Base-by-base conservation (phyloP, 2,888 invertebrate genomes). In the Coleophora flavipennella region DNA sequence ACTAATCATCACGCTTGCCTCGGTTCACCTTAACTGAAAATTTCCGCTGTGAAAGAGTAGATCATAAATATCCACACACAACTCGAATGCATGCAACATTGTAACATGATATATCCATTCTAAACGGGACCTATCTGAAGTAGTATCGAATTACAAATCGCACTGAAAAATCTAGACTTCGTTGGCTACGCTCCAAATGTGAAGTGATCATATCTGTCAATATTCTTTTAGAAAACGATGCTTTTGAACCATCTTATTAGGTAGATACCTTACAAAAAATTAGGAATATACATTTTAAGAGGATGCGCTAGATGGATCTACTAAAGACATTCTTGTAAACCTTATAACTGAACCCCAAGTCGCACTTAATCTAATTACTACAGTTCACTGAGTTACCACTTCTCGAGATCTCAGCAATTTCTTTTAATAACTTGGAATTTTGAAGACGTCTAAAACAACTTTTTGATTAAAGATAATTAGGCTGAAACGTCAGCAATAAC, bases 161-260 rank as follows among this genome's bases (percentile, higher is more conserved):
- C 63, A 76, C 66, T 68, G 70, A 79, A 78, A 20, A 76, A 79
- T 76, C 71, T 74, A 76, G 74, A 73, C 67, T 65, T 68, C 66
- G 67, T 78, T 84, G 84, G 85, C 83, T 50, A 50, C 53, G 66
- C 59, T 83, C 85, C 85, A 85, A 81, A 76, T 59, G 70, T 67
- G 70, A 77, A 78, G 75, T 75, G 80, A 83, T 81, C 83, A 83
- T 84, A 83, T 81, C 76, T 83, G 85, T 85, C 83, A 84, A 83
- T 83, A 81, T 76, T 78, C 71, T 67, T 75, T 64, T 72, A 71
- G 64, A 62, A 68, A 68, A 70, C 67, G 63, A 78, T 76, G 72
- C 70, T 59, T 75, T 76, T 72, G 67, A 67, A 67, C 53, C 53
- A 55, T 59, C 61, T 46, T 55, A 53, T 49, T 54, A 55, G n/a